A percentile compares a stretch with the other conserved stretches of the same genome.
Evolutionary conservation across 2,888 invertebrate genomes (phyloP).

Genomic region (Lasioglossum oenotherae): DNA sequence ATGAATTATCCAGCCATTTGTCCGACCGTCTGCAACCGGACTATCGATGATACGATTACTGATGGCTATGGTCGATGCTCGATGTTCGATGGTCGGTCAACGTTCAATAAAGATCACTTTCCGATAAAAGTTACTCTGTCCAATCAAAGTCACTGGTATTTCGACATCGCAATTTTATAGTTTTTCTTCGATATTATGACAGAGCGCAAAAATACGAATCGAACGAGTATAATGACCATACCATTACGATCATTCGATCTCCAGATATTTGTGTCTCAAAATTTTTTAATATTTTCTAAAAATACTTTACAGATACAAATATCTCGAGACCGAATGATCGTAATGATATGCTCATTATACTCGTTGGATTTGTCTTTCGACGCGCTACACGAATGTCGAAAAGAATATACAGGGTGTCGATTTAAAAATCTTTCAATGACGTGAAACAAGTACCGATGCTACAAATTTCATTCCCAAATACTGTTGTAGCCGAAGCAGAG

Average conservation of each 20-base stretch:
- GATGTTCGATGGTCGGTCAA: background rate
- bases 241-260: background rate
- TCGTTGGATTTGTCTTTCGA: background rate
- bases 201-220: background rate
- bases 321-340: background rate
- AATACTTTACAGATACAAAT: background rate
- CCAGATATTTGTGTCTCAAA: background rate
- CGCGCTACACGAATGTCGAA: background rate
- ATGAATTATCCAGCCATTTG: slow-evolving; percentile 2
- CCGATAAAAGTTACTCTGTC: background rate
- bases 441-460: background rate
- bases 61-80: background rate
- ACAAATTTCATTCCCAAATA: background rate
- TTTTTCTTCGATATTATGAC: background rate
- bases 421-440: background rate
- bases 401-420: background rate
- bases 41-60: background rate
- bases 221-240: background rate
- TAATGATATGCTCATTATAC: background rate
- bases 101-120: background rate
- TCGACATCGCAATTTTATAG: too few relatives aligned
- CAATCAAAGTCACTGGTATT: too few relatives aligned
- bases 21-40: background rate
- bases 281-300: too few relatives aligned
- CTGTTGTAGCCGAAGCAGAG: background rate